phyloP scores from a whole-genome alignment of 2,113 vertebrate genomes.

The Brachyhypopomus gauderio region DNA sequence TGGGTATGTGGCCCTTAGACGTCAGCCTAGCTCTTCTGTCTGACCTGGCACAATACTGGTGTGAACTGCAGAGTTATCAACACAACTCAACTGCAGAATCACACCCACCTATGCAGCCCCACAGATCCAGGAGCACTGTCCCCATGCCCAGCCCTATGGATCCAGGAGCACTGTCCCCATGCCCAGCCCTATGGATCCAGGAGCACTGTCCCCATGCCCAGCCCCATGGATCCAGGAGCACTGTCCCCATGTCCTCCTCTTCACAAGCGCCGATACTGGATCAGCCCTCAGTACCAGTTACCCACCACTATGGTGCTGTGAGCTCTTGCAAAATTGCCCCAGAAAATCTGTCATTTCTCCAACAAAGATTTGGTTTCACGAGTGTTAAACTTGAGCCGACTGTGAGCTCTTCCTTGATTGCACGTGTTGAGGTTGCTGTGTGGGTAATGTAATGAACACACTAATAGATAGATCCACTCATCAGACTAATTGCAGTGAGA shows the following conservation, averaged over 20 bases:
- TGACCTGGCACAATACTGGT: not conserved
- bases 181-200: not conserved
- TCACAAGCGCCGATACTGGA: not conserved
- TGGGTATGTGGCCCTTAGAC: not conserved
- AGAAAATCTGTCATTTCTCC: not conserved
- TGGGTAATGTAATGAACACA: slow-evolving; percentile 53
- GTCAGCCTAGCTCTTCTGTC: not conserved
- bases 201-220: not conserved
- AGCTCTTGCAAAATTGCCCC: not conserved
- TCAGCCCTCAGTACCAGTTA: not conserved
- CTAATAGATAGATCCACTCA: slow-evolving; percentile 55
- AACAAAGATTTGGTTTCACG: slow-evolving; percentile 17
- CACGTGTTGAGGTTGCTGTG: slow-evolving; percentile 28
- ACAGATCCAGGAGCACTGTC: not conserved
- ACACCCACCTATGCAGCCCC: not conserved
- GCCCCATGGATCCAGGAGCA: not conserved
- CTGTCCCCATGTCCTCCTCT: not conserved
- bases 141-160: not conserved
- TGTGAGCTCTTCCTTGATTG: slow-evolving; percentile 43
- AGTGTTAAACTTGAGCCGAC: slow-evolving; percentile 10
- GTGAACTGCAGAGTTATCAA: not conserved
- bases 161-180: too few relatives aligned
- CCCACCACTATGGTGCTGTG: not conserved
- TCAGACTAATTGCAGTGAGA: slow-evolving; percentile 57
- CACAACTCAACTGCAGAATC: too few relatives aligned